A percentile compares a stretch with the other conserved stretches of the same genome.
Evolutionary conservation across 2,888 invertebrate species (phyloP).

Genomic region (Laothoe populi): DNA sequence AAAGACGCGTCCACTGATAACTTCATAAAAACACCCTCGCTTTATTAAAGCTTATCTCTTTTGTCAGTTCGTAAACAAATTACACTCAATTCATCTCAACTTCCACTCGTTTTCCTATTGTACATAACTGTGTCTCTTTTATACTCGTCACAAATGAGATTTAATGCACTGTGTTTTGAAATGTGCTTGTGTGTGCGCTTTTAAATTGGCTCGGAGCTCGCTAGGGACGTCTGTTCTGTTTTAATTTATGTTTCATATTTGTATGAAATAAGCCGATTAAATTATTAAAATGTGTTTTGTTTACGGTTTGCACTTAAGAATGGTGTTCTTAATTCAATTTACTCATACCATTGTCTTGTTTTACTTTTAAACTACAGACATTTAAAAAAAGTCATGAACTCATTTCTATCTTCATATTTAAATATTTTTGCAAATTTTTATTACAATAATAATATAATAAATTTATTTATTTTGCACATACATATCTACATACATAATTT

Average conservation of each 20-base stretch:
- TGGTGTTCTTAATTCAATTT: background rate
- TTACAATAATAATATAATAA: too few species aligned
- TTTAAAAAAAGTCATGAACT: too few species aligned
- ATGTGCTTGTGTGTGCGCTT: conserved; percentile 36
- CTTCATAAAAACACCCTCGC: conserved; percentile 42
- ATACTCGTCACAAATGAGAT: conserved; percentile 39
- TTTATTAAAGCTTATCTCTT: conserved; percentile 49
- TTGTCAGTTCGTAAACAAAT: conserved; percentile 49
- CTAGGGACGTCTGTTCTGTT: background rate
- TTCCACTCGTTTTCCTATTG: conserved; percentile 43
- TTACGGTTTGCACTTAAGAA: background rate
- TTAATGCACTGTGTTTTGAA: conserved; percentile 39
- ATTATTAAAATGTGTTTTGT: conserved; percentile 11
- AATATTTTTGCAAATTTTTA: too few species aligned
- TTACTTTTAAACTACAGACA: background rate
- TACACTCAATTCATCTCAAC: conserved; percentile 37
- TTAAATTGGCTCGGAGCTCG: conserved; percentile 29
- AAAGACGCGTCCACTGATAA: conserved; percentile 31
- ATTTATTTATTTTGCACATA: too few species aligned
- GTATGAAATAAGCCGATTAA: conserved; percentile 6
- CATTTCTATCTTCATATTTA: too few species aligned
- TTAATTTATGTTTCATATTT: conserved; percentile 1
- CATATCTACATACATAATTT: too few species aligned
- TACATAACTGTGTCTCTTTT: conserved; percentile 37
- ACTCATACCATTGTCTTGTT: too few species aligned